Base-by-base conservation (phyloP, 2,113 vertebrate species). In the Anhinga anhinga region DNA sequence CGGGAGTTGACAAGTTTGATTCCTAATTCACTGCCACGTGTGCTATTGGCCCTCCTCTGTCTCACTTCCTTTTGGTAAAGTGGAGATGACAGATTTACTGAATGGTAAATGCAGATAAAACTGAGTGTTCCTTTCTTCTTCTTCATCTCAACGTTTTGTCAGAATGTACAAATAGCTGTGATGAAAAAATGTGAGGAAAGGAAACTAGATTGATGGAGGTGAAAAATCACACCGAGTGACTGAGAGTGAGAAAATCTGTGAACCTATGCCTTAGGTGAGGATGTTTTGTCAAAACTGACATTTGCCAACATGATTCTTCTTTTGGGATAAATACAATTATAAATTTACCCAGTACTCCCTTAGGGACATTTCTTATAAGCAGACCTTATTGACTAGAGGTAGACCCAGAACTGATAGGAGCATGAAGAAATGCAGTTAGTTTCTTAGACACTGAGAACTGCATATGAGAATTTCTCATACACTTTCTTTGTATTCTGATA, bases 271-370 rank as follows among this genome's bases (percentile, higher is more conserved):
- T 59, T 90, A 92, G 88, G 62, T 96, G 82, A 88, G 67, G 90
- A 50, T 87, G 34, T 96, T 89, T 94, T 90, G 71, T 95, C 87
- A 92, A 92, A 95, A 86, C 88, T 86, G 79, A 73, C 71, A 40
- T 88, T 93, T 83, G 27, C 49, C 82, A 79, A 55, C 58, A 38
- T 50, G 55, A 70, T 88, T 45, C 56, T 83, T 92, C 67, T 90
- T 87, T 73, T 0, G 2, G 62, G 36, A 67, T 94, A 94, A 83
- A 83, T 66, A 62, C 34, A 70, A 82, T 61, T 90, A 49, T 26
- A 47, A 82, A 76, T 77, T 80, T 92, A 56, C 17, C 40, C 36
- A 66, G 36, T 70, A 30, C 3, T 86, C 1, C 7, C 40, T 40
- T 58, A 52, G 44, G 36, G 55, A 29, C 17, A 3, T 90, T 80